Base-by-base conservation (phyloP, 2,797 vertebrate species). In the Esox lucius region DNA sequence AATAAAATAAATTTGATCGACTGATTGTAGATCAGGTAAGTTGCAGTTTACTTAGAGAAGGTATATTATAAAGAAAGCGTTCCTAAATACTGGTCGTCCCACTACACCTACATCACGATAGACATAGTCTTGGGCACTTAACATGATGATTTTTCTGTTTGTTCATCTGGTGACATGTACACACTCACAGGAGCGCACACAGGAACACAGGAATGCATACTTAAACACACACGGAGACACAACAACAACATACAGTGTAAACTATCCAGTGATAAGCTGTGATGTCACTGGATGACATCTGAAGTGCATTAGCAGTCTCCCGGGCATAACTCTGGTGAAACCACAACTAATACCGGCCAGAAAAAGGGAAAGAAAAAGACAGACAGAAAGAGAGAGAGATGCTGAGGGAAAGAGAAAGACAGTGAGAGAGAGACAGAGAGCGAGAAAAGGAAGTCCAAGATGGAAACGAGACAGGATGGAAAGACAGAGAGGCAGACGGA, bases 201-300 rank as follows among this genome's bases (percentile, higher is more conserved):
- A 66, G 11, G 31, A 15, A 7, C 64, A 31, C 26, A 35, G 11
- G 17, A 24, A 31, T 1, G 26, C 26, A 65, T 16, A 2, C 31
- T 1, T 13, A 19, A 5, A n/a, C 64, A 66, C 24, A 66, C 64
- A 19, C 28, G 33, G 28, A 13, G 28, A 33, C 64, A 19, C 31
- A 0, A 71, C 9, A 51, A 75, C 74, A 59, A 56, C 46, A 67
- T 39, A 19, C 49, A 49, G 24, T 70, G 49, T 33, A 71, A 69
- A 26, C 33, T 11, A 65, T 22, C 42, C n/a, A 6, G 33, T 61
- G 76, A 65, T 72, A 81, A 87, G 75, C 26, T 72, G 68, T 26
- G 46, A 75, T 76, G 81, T 77, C 76, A 67, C 59, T n/a, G 78
- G 83, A 46, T 84, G 84, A 85, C 80, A 86, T 86, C 85, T 72